Conservation (phyloP, 2,888 invertebrate genomes). For the Anarsia innoxiella region DNA sequence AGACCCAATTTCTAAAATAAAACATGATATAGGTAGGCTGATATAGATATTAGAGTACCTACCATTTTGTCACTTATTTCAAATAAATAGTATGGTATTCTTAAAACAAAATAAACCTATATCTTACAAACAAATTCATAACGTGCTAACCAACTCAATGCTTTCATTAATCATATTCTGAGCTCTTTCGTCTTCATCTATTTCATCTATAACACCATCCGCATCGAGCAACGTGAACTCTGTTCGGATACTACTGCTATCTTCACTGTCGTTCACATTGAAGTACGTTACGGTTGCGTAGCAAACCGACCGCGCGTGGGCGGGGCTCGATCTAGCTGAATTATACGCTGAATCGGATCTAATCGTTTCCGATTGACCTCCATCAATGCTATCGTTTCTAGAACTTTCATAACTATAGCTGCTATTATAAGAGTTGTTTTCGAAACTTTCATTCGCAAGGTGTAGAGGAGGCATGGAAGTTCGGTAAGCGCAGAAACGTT, state of each 20-base stretch:
- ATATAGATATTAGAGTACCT: no score
- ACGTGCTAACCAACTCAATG: slow-evolving; percentile 58
- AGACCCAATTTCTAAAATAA: no score
- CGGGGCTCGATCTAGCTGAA: slow-evolving; percentile 55
- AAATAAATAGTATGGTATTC: no score
- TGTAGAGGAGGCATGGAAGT: slow-evolving; percentile 43
- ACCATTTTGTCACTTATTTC: no score
- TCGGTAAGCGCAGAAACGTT: slow-evolving; percentile 59
- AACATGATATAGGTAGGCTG: no score
- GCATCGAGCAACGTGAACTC: slow-evolving; percentile 60
- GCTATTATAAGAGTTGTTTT: slow-evolving; percentile 46
- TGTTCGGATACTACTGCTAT: slow-evolving; percentile 62
- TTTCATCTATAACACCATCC: slow-evolving; percentile 41
- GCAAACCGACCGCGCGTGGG: slow-evolving; percentile 40
- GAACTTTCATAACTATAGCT: slow-evolving; percentile 55
- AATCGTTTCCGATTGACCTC: slow-evolving; percentile 32
- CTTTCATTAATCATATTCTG: slow-evolving; percentile 67
- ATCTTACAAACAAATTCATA: slow-evolving; percentile 47
- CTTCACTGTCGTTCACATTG: slow-evolving; percentile 63
- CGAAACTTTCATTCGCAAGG: slow-evolving; percentile 36
- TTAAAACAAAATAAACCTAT: no score
- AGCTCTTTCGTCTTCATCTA: slow-evolving; percentile 43
- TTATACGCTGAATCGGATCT: slow-evolving; percentile 65
- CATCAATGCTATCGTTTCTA: slow-evolving; percentile 44
- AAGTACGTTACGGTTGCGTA: slow-evolving; percentile 65